Evolutionary conservation across 2,113 vertebrate genomes (phyloP).

Genomic region (Myiagra hebetior): DNA sequence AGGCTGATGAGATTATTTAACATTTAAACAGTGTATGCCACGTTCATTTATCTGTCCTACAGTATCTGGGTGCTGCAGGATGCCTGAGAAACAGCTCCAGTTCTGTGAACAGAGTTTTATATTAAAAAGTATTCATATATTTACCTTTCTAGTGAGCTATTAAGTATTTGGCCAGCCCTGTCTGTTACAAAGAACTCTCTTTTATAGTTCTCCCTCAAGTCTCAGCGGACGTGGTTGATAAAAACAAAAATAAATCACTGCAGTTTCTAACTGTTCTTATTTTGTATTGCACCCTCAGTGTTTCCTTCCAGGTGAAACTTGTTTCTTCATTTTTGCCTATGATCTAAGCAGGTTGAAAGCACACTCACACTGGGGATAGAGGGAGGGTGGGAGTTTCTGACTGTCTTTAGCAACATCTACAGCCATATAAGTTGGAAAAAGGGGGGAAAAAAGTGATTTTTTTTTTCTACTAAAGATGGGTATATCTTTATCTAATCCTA

Average conservation of each 20-base stretch:
- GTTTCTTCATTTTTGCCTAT: neutral
- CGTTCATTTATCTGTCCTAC: neutral
- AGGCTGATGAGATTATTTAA: neutral
- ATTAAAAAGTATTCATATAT: neutral
- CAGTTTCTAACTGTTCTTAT: neutral
- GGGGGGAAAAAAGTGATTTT: neutral
- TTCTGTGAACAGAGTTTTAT: neutral
- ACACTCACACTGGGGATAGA: neutral
- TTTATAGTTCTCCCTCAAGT: neutral
- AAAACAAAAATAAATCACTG: neutral
- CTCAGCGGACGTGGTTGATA: neutral
- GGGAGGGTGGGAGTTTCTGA: neutral
- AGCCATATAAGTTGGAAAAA: neutral
- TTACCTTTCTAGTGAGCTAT: neutral
- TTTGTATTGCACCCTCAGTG: neutral
- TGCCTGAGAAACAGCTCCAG: neutral
- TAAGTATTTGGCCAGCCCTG: neutral
- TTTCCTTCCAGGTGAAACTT: neutral
- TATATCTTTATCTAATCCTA: neutral
- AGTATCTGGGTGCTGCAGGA: neutral
- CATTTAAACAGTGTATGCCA: neutral
- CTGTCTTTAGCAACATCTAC: neutral
- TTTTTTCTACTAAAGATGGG: neutral
- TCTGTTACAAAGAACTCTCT: neutral
- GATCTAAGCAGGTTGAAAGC: neutral